Conservation (phyloP, 1,140 invertebrate genomes). For the Gyrodactylus bullatarudis region DNA sequence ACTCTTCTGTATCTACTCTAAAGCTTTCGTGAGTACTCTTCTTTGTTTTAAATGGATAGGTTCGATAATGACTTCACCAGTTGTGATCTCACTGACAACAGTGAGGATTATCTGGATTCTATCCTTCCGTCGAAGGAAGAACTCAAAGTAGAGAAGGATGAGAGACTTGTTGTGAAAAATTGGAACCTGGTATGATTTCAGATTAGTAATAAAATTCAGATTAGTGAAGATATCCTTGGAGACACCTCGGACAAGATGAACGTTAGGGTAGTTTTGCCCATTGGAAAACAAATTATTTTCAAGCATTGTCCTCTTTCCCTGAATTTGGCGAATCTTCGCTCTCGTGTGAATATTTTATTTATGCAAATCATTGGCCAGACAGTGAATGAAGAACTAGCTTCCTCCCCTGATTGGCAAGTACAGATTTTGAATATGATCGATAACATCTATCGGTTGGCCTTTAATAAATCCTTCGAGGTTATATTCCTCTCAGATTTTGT, state of each 20-base stretch:
- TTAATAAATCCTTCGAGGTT: background rate
- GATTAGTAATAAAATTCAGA: background rate
- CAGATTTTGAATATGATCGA: background rate
- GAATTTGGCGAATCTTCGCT: background rate
- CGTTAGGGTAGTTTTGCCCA: background rate
- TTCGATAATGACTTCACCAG: too few relatives aligned
- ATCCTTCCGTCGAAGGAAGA: background rate
- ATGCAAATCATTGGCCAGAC: background rate
- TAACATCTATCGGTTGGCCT: background rate
- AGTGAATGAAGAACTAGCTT: background rate
- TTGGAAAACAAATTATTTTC: background rate
- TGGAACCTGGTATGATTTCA: background rate
- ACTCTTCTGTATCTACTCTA: background rate
- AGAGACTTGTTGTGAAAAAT: background rate
- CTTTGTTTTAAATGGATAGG: too few relatives aligned
- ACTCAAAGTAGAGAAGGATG: background rate
- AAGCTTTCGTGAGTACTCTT: too few relatives aligned
- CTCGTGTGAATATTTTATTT: background rate
- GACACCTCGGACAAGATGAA: background rate
- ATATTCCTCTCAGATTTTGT: background rate
- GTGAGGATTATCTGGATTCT: too few relatives aligned
- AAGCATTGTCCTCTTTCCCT: background rate
- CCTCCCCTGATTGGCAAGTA: background rate
- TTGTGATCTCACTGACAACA: too few relatives aligned
- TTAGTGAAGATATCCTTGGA: background rate